These are phyloP conservation scores for Cephus pygmeus DNA, from an alignment of 2,888 invertebrate genomes.

Conservation along the genomic window DNA sequence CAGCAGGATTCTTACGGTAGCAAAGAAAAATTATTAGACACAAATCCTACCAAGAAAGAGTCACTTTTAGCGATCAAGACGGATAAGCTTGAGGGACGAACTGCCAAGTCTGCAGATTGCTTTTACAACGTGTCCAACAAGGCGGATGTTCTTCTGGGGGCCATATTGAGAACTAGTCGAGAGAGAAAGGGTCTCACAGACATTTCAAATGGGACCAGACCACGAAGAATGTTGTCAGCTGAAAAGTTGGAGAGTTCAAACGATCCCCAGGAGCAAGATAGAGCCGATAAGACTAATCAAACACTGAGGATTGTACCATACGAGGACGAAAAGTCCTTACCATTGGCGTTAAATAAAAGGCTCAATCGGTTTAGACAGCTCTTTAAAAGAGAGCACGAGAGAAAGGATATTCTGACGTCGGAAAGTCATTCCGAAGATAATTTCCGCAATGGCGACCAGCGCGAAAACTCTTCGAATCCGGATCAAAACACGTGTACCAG, in stretches of 20 bases:
- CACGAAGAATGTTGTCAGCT: slow-evolving; percentile 26
- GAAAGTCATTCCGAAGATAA: slow-evolving; percentile 25
- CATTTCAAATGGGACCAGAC: slow-evolving; percentile 44
- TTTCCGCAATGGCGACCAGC: slow-evolving; percentile 11
- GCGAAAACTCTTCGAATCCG: slow-evolving; percentile 20
- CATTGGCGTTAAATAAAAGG: slow-evolving; percentile 52
- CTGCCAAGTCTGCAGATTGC: slow-evolving; percentile 36
- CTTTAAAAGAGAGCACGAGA: slow-evolving; percentile 54
- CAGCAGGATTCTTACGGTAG: background rate
- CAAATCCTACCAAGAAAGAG: background rate
- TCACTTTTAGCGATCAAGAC: background rate
- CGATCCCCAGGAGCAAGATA: background rate
- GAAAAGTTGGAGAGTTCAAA: slow-evolving; percentile 23
- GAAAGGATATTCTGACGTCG: slow-evolving; percentile 24
- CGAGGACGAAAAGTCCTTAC: slow-evolving; percentile 51
- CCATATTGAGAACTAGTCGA: slow-evolving; percentile 69
- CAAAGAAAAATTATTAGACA: slow-evolving; percentile 4
- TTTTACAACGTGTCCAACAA: slow-evolving; percentile 60
- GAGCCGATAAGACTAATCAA: background rate
- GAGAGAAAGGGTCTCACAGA: slow-evolving; percentile 54
- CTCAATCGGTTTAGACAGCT: slow-evolving; percentile 54
- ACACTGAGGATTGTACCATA: slow-evolving; percentile 13
- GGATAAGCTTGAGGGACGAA: slow-evolving; percentile 48
- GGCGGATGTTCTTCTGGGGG: slow-evolving; percentile 70
- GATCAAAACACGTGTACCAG: slow-evolving; percentile 19